Evolutionary conservation across 35 echinoderm and acorn worm species (phyloP), one percentile per base, ranked within the genome.

Genomic region (Acanthaster planci): DNA sequence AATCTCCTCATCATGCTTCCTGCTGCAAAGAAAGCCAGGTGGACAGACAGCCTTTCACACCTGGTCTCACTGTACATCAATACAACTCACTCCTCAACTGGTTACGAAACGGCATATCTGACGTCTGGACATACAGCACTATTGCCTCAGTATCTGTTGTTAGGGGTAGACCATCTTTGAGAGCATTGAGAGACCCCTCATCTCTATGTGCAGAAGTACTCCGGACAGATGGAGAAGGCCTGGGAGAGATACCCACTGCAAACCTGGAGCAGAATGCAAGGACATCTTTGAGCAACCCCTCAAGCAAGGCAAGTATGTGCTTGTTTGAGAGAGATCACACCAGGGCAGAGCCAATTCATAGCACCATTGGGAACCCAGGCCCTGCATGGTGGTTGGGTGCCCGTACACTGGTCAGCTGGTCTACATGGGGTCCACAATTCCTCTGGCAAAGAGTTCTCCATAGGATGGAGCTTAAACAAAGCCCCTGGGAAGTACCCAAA

Each of bases 121-220:
- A 77, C 88, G 85, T 88, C 84, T 79, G 91, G 91, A 6, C 35
- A 81, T 37, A 23, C 79, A 53, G 82, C 72, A 18, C 51, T 52
- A 2, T 40, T 91, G 15, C 83, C 90, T 52, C 76, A 87, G 8
- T 59, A 90, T 36, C 72, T 90, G 1, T 1, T 0, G 0, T 5
- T 77, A 0, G 72, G 72, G 0, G 72, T 32, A 6, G 72, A 29
- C 32, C 26, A 0, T 2, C 6, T 30, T 32, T 30, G 32, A 77
- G 3, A 0, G 14, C 14, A 3, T 3, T 14, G 0, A 0, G 3
- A 3, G 1, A 3, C 53, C 22, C 14, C 0, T 0, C 3, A 0
- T 3, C 3, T 1, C 0, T 0, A 0, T 56, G 3, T 0, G 53
- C 1, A 56, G 2, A 1, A 2, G 0, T 2, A 3, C 22, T n/a